Percentiles rank a stretch among this genome's conserved stretches.
These are phyloP conservation scores for Varroa destructor DNA, from an alignment of 1,140 invertebrate species.

Conservation along the genomic window DNA sequence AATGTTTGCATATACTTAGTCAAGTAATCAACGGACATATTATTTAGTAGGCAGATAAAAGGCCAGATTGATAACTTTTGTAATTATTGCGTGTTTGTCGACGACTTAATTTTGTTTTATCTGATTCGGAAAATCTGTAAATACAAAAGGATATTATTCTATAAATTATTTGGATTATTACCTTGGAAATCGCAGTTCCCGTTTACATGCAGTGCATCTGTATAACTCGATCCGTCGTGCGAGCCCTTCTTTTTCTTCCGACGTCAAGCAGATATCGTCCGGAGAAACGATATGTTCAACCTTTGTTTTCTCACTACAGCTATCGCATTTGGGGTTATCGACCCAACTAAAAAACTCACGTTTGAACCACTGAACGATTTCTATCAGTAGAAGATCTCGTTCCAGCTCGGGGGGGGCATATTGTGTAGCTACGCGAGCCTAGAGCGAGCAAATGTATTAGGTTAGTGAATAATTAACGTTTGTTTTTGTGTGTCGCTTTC, in stretches of 20 bases:
- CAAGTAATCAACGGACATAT: too few species aligned
- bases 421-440: conserved; percentile 18
- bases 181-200: conserved; percentile 52
- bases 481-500: too few species aligned
- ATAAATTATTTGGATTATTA: conserved; percentile 39
- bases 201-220: conserved; percentile 46
- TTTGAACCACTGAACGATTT: conserved; percentile 80
- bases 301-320: conserved; percentile 39
- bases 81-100: too few species aligned
- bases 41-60: too few species aligned
- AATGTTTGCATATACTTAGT: too few species aligned
- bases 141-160: too few species aligned
- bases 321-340: conserved; percentile 56
- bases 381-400: conserved; percentile 60
- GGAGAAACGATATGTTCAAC: conserved; percentile 33
- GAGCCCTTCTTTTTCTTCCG: conserved; percentile 41
- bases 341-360: conserved; percentile 80
- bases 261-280: conserved; percentile 34
- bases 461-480: too few species aligned
- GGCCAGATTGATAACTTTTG: too few species aligned
- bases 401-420: conserved; percentile 36
- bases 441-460: too few species aligned
- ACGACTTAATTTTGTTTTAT: too few species aligned
- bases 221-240: conserved; percentile 44
- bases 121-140: too few species aligned